A percentile compares a stretch with the other conserved stretches of the same genome.
phyloP scores from a whole-genome alignment of 30 jellyfish, hydroid and myxozoan species.

The Cassiopea xamachana region DNA sequence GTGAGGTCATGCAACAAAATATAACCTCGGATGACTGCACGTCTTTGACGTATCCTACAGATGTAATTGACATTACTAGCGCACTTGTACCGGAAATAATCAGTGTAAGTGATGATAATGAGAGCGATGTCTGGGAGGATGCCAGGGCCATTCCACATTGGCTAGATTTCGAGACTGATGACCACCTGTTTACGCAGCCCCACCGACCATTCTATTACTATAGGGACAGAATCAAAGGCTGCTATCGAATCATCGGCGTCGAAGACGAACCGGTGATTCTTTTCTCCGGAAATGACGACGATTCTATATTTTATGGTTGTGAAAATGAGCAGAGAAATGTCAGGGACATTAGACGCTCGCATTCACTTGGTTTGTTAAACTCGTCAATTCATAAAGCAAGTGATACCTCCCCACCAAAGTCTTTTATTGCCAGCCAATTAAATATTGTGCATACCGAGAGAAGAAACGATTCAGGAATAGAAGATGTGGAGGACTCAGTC shows the following conservation, averaged over 20 bases:
- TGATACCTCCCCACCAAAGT: constrained; percentile 1
- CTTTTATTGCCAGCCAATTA: not conserved
- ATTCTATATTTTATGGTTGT: constrained; percentile 87
- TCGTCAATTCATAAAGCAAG: constrained; percentile 10
- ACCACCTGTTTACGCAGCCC: constrained; percentile 88
- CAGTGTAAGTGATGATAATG: constrained; percentile 84
- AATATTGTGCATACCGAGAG: constrained; percentile 31
- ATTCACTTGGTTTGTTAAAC: constrained; percentile 27
- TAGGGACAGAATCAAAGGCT: constrained; percentile 98
- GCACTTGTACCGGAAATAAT: constrained; percentile 78
- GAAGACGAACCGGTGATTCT: constrained; percentile 98
- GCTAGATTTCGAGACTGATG: constrained; percentile 87
- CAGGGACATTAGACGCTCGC: constrained; percentile 45
- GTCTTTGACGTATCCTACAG: constrained; percentile 71
- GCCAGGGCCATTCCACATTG: constrained; percentile 99
- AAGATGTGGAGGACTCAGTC: constrained; percentile 78
- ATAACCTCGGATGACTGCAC: constrained; percentile 71
- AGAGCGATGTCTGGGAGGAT: constrained; percentile 94
- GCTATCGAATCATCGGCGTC: constrained; percentile 96
- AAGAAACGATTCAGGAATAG: constrained; percentile 94
- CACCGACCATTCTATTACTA: constrained; percentile 96
- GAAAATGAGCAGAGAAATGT: constrained; percentile 39
- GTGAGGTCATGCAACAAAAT: constrained; percentile 73
- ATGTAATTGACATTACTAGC: constrained; percentile 84
- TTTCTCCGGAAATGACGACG: constrained; percentile 99